These are phyloP conservation scores for Poecilobothrus nobilitatus DNA, from an alignment of 2,888 invertebrate species.

Conservation along the genomic window DNA sequence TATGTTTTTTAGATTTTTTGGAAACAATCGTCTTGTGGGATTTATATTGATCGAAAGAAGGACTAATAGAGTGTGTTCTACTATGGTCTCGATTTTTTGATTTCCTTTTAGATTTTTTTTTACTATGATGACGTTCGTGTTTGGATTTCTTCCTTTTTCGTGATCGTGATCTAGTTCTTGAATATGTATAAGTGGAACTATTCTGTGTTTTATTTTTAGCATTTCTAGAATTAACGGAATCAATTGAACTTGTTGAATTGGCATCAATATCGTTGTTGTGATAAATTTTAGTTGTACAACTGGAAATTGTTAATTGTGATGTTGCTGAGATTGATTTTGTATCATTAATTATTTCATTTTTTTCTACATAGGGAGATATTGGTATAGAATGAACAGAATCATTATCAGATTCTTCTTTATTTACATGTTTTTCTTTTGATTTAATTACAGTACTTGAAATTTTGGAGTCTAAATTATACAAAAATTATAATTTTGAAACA, in stretches of 20 bases:
- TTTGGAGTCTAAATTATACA: slow-evolving; percentile 12
- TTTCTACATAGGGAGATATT: slow-evolving; percentile 39
- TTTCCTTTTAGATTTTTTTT: slow-evolving; percentile 31
- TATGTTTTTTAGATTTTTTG: slow-evolving; percentile 8
- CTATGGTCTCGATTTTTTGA: slow-evolving; percentile 25
- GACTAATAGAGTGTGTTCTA: not conserved
- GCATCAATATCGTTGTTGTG: not conserved
- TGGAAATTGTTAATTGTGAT: slow-evolving; percentile 15
- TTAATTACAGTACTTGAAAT: slow-evolving; percentile 17
- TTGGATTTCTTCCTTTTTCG: slow-evolving; percentile 29
- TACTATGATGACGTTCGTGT: slow-evolving; percentile 26
- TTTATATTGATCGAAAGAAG: not conserved
- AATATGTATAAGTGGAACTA: slow-evolving; percentile 7
- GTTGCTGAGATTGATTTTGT: slow-evolving; percentile 19
- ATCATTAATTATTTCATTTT: slow-evolving; percentile 29
- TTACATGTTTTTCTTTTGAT: slow-evolving; percentile 21
- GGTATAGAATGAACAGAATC: slow-evolving; percentile 42
- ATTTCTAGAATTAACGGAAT: not conserved
- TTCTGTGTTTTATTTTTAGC: not conserved
- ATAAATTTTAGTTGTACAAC: slow-evolving; percentile 8
- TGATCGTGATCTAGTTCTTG: slow-evolving; percentile 25
- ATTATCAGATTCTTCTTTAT: slow-evolving; percentile 29
- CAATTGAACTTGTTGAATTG: not conserved
- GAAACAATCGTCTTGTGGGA: not conserved
- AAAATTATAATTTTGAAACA: slow-evolving; percentile 11